Evolutionary conservation across 2,888 invertebrate species (phyloP), one percentile per base, ranked within the genome.

Genomic region (Graphium colonna): DNA sequence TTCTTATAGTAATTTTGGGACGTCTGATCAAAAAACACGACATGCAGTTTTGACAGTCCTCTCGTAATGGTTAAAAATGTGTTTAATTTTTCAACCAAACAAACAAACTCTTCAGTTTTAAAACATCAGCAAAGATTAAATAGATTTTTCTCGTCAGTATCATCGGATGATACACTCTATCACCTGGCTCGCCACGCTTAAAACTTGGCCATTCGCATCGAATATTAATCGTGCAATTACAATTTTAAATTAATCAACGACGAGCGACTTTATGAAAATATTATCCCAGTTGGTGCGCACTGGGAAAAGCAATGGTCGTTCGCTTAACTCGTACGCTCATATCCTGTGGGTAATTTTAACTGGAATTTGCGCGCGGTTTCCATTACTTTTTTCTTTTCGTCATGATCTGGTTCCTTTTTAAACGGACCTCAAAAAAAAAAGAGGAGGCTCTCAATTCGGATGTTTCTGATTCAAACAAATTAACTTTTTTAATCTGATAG

Each of bases 201-300:
- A 17, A n/a, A 8, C 8, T 7, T 21, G 8, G 12, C 15, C n/a
- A 18, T 18, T 42, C n/a, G 10, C 2, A 38, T 38, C 21, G 38
- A 44, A 51, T 51, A 43, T 36, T 42, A 42, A 50, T 26, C 12
- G 7, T 10, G 4, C n/a, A n/a, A 28, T 51, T 51, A 28, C 17
- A 26, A 44, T 28, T 44, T 44, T 17, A 44, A 39, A 51, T 44
- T 18, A 17, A 13, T n/a, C 18, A n/a, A 17, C 16, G 28, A 8
- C 28, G 28, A 7, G 28, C 28, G 28, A 28, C 4, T 7, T 8
- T 7, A 28, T 7, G 8, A 7, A 28, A 28, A 28, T 7, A 28
- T 8, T 28, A 7, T 28, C 4, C 28, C 28, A n/a, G n/a, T n/a
- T n/a, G n/a, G n/a, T n/a, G n/a, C n/a, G n/a, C n/a, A n/a, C n/a